A percentile compares a stretch with the other conserved stretches of the same genome.
These are phyloP conservation scores for Edolisoma coerulescens DNA, from an alignment of 2,113 vertebrate species.

Conservation along the genomic window DNA sequence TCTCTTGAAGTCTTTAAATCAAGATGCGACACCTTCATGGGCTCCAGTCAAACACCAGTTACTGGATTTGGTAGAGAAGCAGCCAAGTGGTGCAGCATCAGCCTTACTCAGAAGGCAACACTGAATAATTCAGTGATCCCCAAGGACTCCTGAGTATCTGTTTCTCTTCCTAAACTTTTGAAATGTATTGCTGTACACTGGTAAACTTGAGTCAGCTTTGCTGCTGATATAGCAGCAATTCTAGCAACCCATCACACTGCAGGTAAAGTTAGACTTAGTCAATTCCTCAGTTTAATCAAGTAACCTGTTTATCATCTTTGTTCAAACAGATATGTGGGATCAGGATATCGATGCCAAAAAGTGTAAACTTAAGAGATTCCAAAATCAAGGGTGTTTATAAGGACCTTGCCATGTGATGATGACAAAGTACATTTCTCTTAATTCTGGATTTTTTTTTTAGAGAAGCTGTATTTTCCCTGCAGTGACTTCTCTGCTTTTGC, in stretches of 20 bases:
- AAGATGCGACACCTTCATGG: background rate
- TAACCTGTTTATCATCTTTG: background rate
- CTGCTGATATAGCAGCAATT: background rate
- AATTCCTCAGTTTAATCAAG: background rate
- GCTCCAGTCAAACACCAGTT: background rate
- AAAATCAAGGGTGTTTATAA: background rate
- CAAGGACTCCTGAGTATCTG: background rate
- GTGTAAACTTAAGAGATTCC: background rate
- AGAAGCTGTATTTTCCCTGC: background rate
- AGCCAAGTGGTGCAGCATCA: background rate
- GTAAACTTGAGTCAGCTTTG: background rate
- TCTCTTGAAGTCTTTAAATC: background rate
- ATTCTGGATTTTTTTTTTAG: background rate
- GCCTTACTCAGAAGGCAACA: background rate
- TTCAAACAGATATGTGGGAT: background rate
- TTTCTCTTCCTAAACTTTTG: background rate
- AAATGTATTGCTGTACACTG: background rate
- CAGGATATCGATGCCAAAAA: background rate
- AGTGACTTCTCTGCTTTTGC: background rate
- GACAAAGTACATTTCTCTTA: background rate
- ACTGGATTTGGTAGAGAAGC: background rate
- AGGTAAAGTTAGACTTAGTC: background rate
- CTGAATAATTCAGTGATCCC: constrained; percentile 23
- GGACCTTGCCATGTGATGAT: background rate
- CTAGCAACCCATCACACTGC: background rate